phyloP scores from a whole-genome alignment of 2,888 invertebrate species.

The Aporophyla lueneburgensis region DNA sequence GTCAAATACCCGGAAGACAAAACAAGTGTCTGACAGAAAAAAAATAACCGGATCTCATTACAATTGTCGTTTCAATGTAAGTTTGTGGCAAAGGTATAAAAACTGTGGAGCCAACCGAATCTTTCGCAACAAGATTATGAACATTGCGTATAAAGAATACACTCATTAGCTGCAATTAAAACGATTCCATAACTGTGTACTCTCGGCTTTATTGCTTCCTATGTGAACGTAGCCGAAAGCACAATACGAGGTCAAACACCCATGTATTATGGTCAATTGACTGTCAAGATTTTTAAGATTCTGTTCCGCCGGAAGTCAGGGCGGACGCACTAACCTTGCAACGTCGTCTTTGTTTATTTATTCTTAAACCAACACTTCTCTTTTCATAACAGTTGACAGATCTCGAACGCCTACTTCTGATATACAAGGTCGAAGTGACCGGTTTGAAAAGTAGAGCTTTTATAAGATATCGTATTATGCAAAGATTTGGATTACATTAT shows the following conservation, averaged over 20 bases:
- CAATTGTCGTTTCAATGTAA: slow-evolving; percentile 57
- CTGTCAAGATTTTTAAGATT: slow-evolving; percentile 65
- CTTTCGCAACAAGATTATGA: slow-evolving; percentile 55
- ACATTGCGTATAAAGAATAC: slow-evolving; percentile 49
- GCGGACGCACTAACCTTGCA: slow-evolving; percentile 77
- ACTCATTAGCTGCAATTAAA: slow-evolving; percentile 66
- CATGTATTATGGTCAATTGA: slow-evolving; percentile 69
- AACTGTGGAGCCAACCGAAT: slow-evolving; percentile 46
- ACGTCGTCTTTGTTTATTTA: slow-evolving; percentile 73
- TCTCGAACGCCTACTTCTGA: slow-evolving; percentile 72
- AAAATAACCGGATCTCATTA: slow-evolving; percentile 71
- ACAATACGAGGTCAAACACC: slow-evolving; percentile 72
- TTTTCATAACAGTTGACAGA: slow-evolving; percentile 79
- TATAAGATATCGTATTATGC: slow-evolving; percentile 74
- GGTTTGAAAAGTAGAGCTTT: slow-evolving; percentile 80
- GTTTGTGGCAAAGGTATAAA: slow-evolving; percentile 34
- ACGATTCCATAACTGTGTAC: slow-evolving; percentile 56
- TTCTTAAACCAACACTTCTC: slow-evolving; percentile 65
- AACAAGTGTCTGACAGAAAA: slow-evolving; percentile 56
- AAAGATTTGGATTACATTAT: slow-evolving; percentile 70
- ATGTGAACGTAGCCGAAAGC: slow-evolving; percentile 65
- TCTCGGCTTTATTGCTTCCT: slow-evolving; percentile 67
- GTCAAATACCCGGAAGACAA: slow-evolving; percentile 67
- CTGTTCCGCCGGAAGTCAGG: slow-evolving; percentile 77
- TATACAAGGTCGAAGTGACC: slow-evolving; percentile 81